Conservation (phyloP, 2,797 vertebrate species). For the Hybognathus amarus region DNA sequence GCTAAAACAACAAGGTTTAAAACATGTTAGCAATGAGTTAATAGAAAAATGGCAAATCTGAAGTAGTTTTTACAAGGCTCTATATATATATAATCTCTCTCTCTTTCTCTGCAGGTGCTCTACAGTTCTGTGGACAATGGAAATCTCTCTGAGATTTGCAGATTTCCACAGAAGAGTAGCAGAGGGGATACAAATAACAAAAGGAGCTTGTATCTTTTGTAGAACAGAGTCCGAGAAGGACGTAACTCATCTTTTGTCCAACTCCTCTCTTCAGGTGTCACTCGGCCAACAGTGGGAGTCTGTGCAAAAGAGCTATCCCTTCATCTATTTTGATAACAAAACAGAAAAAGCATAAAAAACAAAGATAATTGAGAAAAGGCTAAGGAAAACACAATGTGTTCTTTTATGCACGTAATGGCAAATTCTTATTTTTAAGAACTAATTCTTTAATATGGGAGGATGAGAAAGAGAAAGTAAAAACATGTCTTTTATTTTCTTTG, state of each 20-base stretch:
- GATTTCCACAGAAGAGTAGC: slow-evolving; percentile 67
- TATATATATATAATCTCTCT: neutral
- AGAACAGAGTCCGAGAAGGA: slow-evolving; percentile 59
- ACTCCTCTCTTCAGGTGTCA: slow-evolving; percentile 71
- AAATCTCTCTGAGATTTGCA: slow-evolving; percentile 66
- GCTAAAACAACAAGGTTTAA: neutral
- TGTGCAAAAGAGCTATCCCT: slow-evolving; percentile 66
- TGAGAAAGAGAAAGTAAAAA: slow-evolving; percentile 70
- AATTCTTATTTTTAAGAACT: slow-evolving; percentile 74
- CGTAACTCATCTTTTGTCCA: slow-evolving; percentile 66
- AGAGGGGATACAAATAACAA: slow-evolving; percentile 75
- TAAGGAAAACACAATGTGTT: slow-evolving; percentile 72
- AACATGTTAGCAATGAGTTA: neutral
- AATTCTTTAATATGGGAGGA: slow-evolving; percentile 78
- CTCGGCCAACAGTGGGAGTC: slow-evolving; percentile 78
- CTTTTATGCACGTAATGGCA: slow-evolving; percentile 78
- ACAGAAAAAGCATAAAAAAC: slow-evolving; percentile 60
- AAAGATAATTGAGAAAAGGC: slow-evolving; percentile 55
- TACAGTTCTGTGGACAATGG: slow-evolving; percentile 63
- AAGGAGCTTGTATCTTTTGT: slow-evolving; percentile 67
- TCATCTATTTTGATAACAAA: slow-evolving; percentile 84
- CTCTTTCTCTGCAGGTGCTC: slow-evolving; percentile 51
- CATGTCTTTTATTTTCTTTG: slow-evolving; percentile 77
- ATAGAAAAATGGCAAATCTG: no score
- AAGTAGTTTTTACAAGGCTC: no score